Percentiles rank a stretch among this genome's conserved stretches.
Conservation (phyloP, 2,888 invertebrate species). For the Hirtodrosophila alboralis region DNA sequence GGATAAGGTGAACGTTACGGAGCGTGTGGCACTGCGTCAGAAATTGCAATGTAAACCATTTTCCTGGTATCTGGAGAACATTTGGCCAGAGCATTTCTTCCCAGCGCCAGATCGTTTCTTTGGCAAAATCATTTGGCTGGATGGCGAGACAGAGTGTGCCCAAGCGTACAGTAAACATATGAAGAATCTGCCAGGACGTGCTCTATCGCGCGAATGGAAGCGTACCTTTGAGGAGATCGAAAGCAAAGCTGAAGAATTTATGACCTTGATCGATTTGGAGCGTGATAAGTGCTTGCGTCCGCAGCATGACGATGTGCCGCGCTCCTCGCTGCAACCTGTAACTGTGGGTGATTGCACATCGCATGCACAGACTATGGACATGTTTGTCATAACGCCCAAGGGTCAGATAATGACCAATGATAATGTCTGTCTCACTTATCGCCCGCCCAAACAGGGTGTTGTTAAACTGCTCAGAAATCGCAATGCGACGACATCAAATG, state of each 20-base stretch:
- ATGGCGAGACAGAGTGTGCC: constrained; percentile 76
- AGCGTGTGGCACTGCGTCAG: constrained; percentile 88
- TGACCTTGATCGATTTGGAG: constrained; percentile 74
- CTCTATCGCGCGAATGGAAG: constrained; percentile 75
- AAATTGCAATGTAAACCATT: constrained; percentile 93
- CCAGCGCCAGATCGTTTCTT: constrained; percentile 94
- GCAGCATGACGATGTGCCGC: constrained; percentile 64
- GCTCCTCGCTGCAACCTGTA: constrained; percentile 68
- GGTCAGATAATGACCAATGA: constrained; percentile 94
- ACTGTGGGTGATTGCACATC: constrained; percentile 80
- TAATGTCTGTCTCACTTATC: constrained; percentile 92
- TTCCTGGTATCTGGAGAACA: constrained; percentile 95
- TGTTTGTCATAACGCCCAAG: constrained; percentile 88
- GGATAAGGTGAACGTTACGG: constrained; percentile 84
- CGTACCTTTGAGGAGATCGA: constrained; percentile 77
- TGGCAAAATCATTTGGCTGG: constrained; percentile 89
- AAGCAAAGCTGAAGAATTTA: constrained; percentile 66
- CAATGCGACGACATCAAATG: constrained; percentile 76
- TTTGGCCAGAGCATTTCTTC: constrained; percentile 98
- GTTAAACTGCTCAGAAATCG: constrained; percentile 73
- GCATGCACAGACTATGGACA: constrained; percentile 85
- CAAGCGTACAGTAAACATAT: constrained; percentile 77
- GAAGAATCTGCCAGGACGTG: constrained; percentile 76
- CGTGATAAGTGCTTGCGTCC: constrained; percentile 81
- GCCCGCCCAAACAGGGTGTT: constrained; percentile 76